Evolutionary conservation across 2,888 invertebrate genomes (phyloP), one percentile per base, ranked within the genome.

Genomic region (Pollenia angustigena): DNA sequence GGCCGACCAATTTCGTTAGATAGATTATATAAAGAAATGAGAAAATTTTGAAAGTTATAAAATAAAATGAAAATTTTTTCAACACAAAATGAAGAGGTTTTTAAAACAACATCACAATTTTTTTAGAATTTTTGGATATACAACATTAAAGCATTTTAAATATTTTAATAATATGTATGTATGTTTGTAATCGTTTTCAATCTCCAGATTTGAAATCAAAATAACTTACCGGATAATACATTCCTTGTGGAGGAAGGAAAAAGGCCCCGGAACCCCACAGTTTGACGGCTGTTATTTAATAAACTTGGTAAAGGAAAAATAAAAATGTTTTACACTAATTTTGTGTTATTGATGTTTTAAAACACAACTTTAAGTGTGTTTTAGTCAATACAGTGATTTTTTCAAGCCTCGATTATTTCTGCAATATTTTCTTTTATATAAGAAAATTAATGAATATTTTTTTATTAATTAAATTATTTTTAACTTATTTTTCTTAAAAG

Each of bases 221-320:
- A 32, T 32, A 76, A 96, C 97, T 97, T 95, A 97, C 97, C 96
- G 97, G 97, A 96, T 97, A 98, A 95, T 97, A 97, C 96, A 97
- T 97, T 96, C 97, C 97, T 96, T 97, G 97, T 95, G 97, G 97
- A 96, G 97, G 97, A 96, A 97, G 96, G 95, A 97, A 97, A 95
- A 97, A 97, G 94, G 97, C 97, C 95, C 97, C 97, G 95, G 97
- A 97, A 95, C 97, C 97, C 97, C 97, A 98, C 97, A 98, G 97
- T 96, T 97, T 97, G 97, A 96, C 96, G 96, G 97, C 96, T 96
- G 92, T 93, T 91, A 90, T 90, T 91, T 90, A 90, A 90, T 32
- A 84, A 89, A 91, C 89, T 89, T 89, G 89, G 89, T 85, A 44
- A 81, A 81, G 89, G 69, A 89, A 87, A 85, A 81, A 85, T 84